Evolutionary conservation across 1,140 invertebrate genomes (phyloP).

Genomic region (Habropoda laboriosa): DNA sequence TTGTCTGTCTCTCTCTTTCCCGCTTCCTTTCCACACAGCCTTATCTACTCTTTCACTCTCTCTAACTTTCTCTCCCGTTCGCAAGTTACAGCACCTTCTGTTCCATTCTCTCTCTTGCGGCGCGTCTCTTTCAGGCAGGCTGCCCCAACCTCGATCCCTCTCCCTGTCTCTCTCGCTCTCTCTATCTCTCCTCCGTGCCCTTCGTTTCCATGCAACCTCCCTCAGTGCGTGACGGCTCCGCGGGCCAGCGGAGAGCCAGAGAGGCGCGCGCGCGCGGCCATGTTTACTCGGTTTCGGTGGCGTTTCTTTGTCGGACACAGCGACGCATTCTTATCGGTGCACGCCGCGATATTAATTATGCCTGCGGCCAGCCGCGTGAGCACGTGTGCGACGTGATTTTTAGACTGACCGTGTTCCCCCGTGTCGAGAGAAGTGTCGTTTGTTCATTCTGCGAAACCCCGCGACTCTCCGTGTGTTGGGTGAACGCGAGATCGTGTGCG

Average conservation of each 20-base stretch:
- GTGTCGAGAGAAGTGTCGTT: slow-evolving; percentile 14
- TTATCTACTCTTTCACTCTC: slow-evolving; percentile 39
- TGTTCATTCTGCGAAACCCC: no score
- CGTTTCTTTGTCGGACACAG: slow-evolving; percentile 49
- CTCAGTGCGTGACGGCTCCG: slow-evolving; percentile 70
- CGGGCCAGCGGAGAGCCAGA: slow-evolving; percentile 57
- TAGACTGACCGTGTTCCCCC: slow-evolving; percentile 1
- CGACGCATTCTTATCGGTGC: slow-evolving; percentile 45
- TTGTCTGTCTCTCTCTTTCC: background rate
- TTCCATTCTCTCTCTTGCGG: slow-evolving; percentile 25
- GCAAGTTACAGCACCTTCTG: slow-evolving; percentile 42
- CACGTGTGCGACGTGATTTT: slow-evolving; percentile 64
- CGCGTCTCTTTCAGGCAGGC: slow-evolving; percentile 16
- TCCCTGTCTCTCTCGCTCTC: slow-evolving; percentile 29
- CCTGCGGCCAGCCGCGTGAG: slow-evolving; percentile 48
- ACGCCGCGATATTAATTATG: slow-evolving; percentile 55
- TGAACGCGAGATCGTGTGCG: slow-evolving; percentile 27
- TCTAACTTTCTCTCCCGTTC: slow-evolving; percentile 58
- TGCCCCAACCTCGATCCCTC: slow-evolving; percentile 22
- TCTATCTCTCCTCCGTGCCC: slow-evolving; percentile 52
- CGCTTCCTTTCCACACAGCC: slow-evolving; percentile 2
- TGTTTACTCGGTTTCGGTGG: slow-evolving; percentile 62
- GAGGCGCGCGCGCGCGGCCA: slow-evolving; percentile 60
- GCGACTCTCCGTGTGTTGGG: background rate
- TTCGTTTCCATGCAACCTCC: slow-evolving; percentile 67